Evolutionary conservation across 92 coral and sea anemone species (phyloP).

Genomic region (Phenganax marumi): DNA sequence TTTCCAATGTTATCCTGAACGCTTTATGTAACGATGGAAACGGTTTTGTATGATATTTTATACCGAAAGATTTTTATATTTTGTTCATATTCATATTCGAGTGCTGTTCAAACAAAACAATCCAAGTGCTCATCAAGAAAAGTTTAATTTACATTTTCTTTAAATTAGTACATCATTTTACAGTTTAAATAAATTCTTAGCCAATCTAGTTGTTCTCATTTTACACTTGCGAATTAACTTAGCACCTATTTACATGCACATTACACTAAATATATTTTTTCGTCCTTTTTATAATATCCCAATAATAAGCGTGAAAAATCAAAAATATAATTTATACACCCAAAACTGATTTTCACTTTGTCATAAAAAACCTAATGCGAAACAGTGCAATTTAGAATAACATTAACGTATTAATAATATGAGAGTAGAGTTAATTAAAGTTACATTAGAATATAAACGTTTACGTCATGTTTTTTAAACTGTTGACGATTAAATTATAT

Average conservation of each 20-base stretch:
- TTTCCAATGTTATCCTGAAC: slow-evolving; percentile 84
- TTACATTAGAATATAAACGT: slow-evolving; percentile 3
- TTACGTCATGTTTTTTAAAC: neutral
- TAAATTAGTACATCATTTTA: slow-evolving; percentile 3
- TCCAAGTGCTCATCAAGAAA: neutral
- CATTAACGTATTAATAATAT: neutral
- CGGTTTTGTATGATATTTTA: neutral
- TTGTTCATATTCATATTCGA: neutral
- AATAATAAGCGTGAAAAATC: slow-evolving; percentile 4
- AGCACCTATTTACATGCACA: neutral
- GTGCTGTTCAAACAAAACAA: neutral
- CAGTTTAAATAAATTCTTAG: slow-evolving; percentile 2
- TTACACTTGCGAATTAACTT: neutral
- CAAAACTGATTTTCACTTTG: slow-evolving; percentile 24
- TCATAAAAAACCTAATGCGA: neutral
- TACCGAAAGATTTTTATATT: neutral
- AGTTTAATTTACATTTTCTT: neutral
- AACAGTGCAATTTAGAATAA: neutral
- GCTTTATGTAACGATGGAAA: slow-evolving; percentile 70
- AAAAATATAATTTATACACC: slow-evolving; percentile 1
- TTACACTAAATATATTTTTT: neutral
- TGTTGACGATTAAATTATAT: neutral
- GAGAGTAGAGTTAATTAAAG: neutral
- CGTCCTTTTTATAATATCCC: neutral
- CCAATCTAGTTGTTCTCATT: neutral